phyloP scores from a whole-genome alignment of 2,797 vertebrate species.

The Rachycentron canadum region DNA sequence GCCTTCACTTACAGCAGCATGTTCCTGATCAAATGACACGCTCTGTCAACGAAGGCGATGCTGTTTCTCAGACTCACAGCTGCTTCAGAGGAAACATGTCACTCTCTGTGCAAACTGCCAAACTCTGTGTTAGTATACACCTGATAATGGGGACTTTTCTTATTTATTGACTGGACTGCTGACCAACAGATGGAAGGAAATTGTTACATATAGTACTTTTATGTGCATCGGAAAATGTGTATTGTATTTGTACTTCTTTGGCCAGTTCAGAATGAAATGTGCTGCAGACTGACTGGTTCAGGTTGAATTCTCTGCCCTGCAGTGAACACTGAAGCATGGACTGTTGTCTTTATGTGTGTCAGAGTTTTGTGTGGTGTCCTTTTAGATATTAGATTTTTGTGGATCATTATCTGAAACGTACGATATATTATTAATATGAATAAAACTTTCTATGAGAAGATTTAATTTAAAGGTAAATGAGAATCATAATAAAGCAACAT shows the following conservation, averaged over 20 bases:
- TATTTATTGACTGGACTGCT: constrained; percentile 24
- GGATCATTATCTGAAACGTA: constrained; percentile 45
- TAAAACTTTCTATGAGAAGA: constrained; percentile 45
- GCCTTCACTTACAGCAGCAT: constrained; percentile 72
- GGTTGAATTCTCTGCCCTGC: constrained; percentile 22
- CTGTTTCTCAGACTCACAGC: constrained; percentile 20
- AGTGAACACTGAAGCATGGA: constrained; percentile 51
- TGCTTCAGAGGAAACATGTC: constrained; percentile 38
- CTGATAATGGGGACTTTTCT: constrained; percentile 39
- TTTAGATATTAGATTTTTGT: constrained; percentile 57
- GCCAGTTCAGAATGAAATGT: constrained; percentile 38
- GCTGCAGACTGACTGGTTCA: constrained; percentile 15
- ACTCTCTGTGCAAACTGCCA: constrained; percentile 69
- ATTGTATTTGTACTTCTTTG: constrained; percentile 55
- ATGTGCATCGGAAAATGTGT: constrained; percentile 64
- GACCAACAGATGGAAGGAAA: neutral
- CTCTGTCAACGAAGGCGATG: constrained; percentile 20
- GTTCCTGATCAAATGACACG: constrained; percentile 57
- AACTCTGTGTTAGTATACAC: constrained; percentile 51
- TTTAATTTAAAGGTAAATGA: constrained; percentile 38
- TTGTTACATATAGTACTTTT: constrained; percentile 36
- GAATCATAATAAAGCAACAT: constrained; percentile 45
- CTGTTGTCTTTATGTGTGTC: constrained; percentile 50
- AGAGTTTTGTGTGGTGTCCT: constrained; percentile 51
- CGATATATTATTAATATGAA: constrained; percentile 41